phyloP scores from a whole-genome alignment of 1,140 invertebrate species.

The Nylanderia fulva region DNA sequence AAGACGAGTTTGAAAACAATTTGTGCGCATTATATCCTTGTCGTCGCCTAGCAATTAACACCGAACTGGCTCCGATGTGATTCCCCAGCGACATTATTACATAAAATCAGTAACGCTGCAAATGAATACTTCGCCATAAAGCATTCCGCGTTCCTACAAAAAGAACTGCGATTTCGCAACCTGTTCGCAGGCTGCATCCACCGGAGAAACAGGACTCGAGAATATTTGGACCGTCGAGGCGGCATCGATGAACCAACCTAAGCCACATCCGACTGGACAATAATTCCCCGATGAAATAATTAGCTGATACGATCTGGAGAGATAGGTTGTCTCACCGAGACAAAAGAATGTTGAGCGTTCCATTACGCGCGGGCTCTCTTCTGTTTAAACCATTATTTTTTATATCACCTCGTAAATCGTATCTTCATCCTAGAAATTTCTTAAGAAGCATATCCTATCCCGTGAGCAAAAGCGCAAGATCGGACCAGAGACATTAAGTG shows the following conservation, averaged over 20 bases:
- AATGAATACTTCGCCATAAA: conserved; percentile 63
- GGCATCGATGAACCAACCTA: neutral
- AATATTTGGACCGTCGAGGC: conserved; percentile 61
- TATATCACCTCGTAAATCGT: conserved; percentile 64
- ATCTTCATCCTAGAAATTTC: conserved; percentile 60
- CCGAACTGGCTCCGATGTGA: conserved; percentile 4
- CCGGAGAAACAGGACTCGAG: neutral
- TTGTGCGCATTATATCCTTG: conserved; percentile 32
- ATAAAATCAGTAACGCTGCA: conserved; percentile 53
- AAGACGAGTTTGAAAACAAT: conserved; percentile 25
- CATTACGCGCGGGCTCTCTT: conserved; percentile 62
- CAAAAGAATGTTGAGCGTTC: conserved; percentile 76
- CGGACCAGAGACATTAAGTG: conserved; percentile 11
- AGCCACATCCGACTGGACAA: conserved; percentile 57
- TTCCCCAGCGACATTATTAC: conserved; percentile 42
- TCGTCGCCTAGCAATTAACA: conserved; percentile 46
- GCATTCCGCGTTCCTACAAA: conserved; percentile 6
- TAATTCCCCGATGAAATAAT: conserved; percentile 71
- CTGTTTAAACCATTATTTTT: conserved; percentile 73
- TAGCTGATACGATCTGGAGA: conserved; percentile 75
- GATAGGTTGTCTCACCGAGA: conserved; percentile 69
- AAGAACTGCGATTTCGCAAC: conserved; percentile 58
- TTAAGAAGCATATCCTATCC: conserved; percentile 42
- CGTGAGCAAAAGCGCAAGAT: neutral
- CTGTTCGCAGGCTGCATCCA: conserved; percentile 38